Evolutionary conservation across 2,888 invertebrate genomes (phyloP), one percentile per base, ranked within the genome.

Genomic region (Rhagonycha lutea): DNA sequence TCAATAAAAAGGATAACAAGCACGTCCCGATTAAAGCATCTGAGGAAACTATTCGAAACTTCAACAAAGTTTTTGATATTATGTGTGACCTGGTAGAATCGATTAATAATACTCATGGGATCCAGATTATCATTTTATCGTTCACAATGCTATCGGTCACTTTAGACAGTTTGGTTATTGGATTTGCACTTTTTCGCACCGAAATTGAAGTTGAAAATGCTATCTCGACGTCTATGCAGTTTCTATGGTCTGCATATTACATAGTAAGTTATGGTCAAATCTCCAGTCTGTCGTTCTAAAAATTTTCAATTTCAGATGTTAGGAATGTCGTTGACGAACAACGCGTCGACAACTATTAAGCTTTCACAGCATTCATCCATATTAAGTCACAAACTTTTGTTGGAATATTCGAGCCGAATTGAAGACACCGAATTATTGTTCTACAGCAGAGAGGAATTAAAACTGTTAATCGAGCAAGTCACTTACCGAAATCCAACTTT

Each of bases 401-500:
- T 68, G n/a, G 71, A 70, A 23, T 70, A 70, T 61, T 75, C 68
- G 9, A 75, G 29, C 10, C 18, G 61, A 14, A 14, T 47, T 61
- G 71, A 68, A 14, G 18, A 65, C n/a, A 9, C 8, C 0, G n/a
- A 65, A 24, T 10, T 14, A 24, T 65, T 65, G n/a, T 11, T 24
- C n/a, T 24, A 14, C 26, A 65, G 24, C 26, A 70, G 62, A 9
- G 62, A 70, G 14, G 73, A 76, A 28, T n/a, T 76, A 12, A 47
- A 68, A 24, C 68, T 76, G 12, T 67, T 76, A 7, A 61, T 71
- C 9, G 61, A 76, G 11, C 76, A 76, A 70, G 61, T 73, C 4
- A 60, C 61, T 23, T 68, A 76, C 12, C 29, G 70, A 11, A 67
- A 70, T 62, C 74, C 76, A 2, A 69, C 61, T n/a, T 75, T 80